Base-by-base conservation (phyloP, 2,888 invertebrate genomes). In the Eilema caniola region DNA sequence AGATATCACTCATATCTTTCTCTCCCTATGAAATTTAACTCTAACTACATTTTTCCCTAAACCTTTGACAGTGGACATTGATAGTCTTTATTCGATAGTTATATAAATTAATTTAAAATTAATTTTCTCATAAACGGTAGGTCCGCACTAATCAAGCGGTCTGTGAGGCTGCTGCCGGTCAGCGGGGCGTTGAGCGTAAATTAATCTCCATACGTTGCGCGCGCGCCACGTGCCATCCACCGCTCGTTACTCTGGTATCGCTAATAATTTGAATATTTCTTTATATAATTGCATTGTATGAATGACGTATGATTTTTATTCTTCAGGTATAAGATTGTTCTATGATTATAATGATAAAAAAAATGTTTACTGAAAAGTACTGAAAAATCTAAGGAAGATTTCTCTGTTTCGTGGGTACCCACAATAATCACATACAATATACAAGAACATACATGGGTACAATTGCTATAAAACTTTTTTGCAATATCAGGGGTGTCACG, bases 161-260 rank as follows among this genome's bases (percentile, higher is more conserved):
- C 79, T 76, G 83, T 85, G 86, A 82, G 87, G 83, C 78, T 81
- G 80, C 66, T 79, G 83, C 75, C 83, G 85, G 87, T 85, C 83
- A 88, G 85, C 78, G 86, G 86, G 87, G 85, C 84, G 89, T 86
- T 86, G 88, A 91, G 89, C 85, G 89, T 90, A 92, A 92, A 92
- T 92, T 92, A 92, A 92, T 92, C 92, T 91, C 90, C 90, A 89
- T 89, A 91, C 89, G 86, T 89, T 88, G 85, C 85, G 86, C 84
- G 67, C 73, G 75, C 82, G 78, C 78, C 73, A 74, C 73, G 76
- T 82, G 78, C 78, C 72, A 74, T 70, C 73, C 64, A 71, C 71
- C 73, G 77, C 86, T 85, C 85, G 88, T 86, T 86, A 85, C 80
- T 82, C 75, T 76, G 80, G 80, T 80, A 83, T 81, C 79, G 79